These are phyloP conservation scores for Lanius ludovicianus DNA, from an alignment of 2,113 vertebrate genomes.

Conservation along the genomic window DNA sequence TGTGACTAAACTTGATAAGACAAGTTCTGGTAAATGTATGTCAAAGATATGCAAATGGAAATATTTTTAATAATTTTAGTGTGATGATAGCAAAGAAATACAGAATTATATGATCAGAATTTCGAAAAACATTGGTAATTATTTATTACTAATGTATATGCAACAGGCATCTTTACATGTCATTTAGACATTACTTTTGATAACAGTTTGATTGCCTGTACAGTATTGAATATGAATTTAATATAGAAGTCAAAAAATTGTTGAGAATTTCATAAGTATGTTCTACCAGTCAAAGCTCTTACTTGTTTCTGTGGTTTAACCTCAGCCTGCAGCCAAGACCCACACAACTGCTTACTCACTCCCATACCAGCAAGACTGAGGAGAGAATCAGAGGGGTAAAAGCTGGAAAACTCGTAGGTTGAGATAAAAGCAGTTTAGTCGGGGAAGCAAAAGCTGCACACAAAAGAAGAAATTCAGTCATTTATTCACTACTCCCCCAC, in stretches of 20 bases:
- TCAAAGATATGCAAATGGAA: not conserved
- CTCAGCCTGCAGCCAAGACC: not conserved
- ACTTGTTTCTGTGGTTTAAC: not conserved
- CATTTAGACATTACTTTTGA: not conserved
- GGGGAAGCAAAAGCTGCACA: not conserved
- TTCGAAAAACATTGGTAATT: not conserved
- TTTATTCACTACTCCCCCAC: not conserved
- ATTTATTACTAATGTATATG: not conserved
- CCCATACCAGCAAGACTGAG: rapidly evolving
- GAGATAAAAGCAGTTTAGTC: not conserved
- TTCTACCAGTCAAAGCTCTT: not conserved
- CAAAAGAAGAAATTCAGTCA: not conserved
- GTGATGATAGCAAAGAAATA: not conserved
- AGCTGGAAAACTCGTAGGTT: not conserved
- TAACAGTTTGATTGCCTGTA: not conserved
- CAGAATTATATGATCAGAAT: not conserved
- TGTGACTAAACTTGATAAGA: not conserved
- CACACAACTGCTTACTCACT: not conserved
- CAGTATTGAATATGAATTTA: not conserved
- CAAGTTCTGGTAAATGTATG: not conserved
- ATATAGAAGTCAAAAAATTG: not conserved
- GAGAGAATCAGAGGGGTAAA: not conserved
- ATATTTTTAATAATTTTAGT: not conserved
- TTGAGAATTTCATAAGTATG: not conserved
- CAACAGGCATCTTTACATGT: not conserved